Evolutionary conservation across 2,797 vertebrate species (phyloP), one percentile per base, ranked within the genome.

Genomic region (Acanthurus leucopareius): DNA sequence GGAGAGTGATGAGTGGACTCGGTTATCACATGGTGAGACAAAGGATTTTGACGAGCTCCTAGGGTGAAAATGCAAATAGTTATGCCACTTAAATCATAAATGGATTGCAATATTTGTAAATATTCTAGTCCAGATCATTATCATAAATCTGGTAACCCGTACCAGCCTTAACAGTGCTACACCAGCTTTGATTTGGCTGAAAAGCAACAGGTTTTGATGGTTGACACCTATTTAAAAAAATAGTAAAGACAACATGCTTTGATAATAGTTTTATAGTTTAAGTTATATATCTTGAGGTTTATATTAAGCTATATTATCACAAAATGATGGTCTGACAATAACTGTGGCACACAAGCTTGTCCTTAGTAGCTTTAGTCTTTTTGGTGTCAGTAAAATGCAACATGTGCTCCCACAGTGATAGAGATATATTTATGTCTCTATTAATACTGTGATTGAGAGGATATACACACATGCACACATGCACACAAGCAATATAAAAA

Each of bases 21-120:
- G 75, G 85, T 79, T 84, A 83, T 76, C 75, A 75, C 79, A 81
- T 73, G 45, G 53, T 69, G 52, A 88, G 73, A 91, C 89, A 88
- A 85, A 87, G 84, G 73, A 77, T 79, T 85, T 57, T 77, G 42
- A 22, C 80, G 59, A 70, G 70, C 75, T 73, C 19, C 61, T 28
- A 22, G 48, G 49, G 35, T 32, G 49, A 52, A 63, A 63, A 75
- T 73, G 57, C 40, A 60, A 20, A 53, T 77, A 0, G 25, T 67
- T n/a, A 52, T 53, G 16, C 64, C 52, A 4, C 67, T 81, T 66
- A 47, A 64, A 35, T 3, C 22, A 19, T 48, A 13, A 14, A 22
- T 20, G 19, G 14, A 16, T 2, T 3, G 3, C 48, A 65, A 45
- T 52, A 22, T 60, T 42, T 58, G 11, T 49, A 64, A 58, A 77